Evolutionary conservation across 2,113 vertebrate species (phyloP).

Genomic region (Callionymus lyra): DNA sequence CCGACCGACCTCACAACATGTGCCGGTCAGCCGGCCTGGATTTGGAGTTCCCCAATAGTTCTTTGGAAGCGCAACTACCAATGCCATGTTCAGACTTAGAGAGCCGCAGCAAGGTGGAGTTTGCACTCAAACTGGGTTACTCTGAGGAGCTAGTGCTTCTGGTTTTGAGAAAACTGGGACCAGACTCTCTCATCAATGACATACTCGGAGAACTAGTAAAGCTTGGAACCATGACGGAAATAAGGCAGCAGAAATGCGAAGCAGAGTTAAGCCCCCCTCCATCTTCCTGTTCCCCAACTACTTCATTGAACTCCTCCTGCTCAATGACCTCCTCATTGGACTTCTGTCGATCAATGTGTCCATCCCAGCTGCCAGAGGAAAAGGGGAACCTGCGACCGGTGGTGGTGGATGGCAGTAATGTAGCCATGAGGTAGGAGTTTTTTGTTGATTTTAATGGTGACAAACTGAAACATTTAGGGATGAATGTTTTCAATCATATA

Average conservation of each 20-base stretch:
- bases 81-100: slow-evolving; percentile 65
- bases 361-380: slow-evolving; percentile 72
- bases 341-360: slow-evolving; percentile 73
- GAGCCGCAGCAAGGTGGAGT: slow-evolving; percentile 89
- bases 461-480: too few species aligned
- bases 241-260: slow-evolving; percentile 61
- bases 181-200: slow-evolving; percentile 91
- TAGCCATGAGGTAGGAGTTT: slow-evolving; percentile 87
- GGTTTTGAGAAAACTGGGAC: slow-evolving; percentile 88
- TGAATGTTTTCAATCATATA: too few species aligned
- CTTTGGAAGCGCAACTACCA: slow-evolving; percentile 1
- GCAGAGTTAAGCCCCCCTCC: slow-evolving; percentile 55
- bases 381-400: slow-evolving; percentile 87
- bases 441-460: too few species aligned
- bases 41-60: slow-evolving; percentile 9
- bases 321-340: slow-evolving; percentile 56
- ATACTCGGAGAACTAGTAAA: slow-evolving; percentile 95
- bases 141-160: slow-evolving; percentile 87
- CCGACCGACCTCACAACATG: slow-evolving; percentile 6
- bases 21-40: slow-evolving; percentile 26
- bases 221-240: slow-evolving; percentile 84
- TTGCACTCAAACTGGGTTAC: slow-evolving; percentile 94
- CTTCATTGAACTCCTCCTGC: slow-evolving; percentile 13
- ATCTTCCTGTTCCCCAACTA: slow-evolving; percentile 43
- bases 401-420: slow-evolving; percentile 94